These are phyloP conservation scores for Mactromeris polynyma DNA, from an alignment of 2,888 invertebrate genomes.

Conservation along the genomic window DNA sequence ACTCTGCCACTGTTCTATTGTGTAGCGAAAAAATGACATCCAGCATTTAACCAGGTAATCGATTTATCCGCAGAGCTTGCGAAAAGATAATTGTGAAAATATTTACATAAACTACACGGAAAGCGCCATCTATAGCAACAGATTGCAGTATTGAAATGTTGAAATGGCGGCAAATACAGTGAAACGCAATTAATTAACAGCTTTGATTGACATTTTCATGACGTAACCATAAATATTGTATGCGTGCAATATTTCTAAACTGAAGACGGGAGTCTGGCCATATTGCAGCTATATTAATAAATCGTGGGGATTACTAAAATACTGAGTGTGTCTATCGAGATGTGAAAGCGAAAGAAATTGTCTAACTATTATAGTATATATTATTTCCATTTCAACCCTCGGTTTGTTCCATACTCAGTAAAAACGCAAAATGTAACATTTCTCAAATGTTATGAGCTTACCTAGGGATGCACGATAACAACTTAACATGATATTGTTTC, in stretches of 20 bases:
- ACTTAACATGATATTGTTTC: too few species aligned
- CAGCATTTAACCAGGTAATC: constrained; percentile 33
- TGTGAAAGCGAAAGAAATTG: too few species aligned
- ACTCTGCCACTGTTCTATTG: background rate
- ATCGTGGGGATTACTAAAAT: too few species aligned
- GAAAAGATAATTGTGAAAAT: constrained; percentile 39
- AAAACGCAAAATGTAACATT: too few species aligned
- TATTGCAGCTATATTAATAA: too few species aligned
- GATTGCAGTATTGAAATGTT: constrained; percentile 7
- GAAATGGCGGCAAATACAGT: background rate
- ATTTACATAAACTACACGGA: constrained; percentile 39
- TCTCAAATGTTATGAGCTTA: too few species aligned
- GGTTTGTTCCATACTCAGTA: too few species aligned
- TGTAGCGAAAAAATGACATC: constrained; percentile 12
- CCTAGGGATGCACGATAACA: too few species aligned
- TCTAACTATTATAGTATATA: too few species aligned
- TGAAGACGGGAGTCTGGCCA: too few species aligned
- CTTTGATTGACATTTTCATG: background rate
- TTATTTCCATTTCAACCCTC: too few species aligned
- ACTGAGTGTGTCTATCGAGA: too few species aligned
- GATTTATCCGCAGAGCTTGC: constrained; percentile 17
- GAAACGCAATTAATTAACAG: constrained; percentile 11
- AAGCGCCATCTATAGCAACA: constrained; percentile 16
- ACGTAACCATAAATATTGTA: background rate
- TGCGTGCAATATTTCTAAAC: background rate